phyloP scores from a whole-genome alignment of 2,888 invertebrate species.

The Macroteleia sp. region DNA sequence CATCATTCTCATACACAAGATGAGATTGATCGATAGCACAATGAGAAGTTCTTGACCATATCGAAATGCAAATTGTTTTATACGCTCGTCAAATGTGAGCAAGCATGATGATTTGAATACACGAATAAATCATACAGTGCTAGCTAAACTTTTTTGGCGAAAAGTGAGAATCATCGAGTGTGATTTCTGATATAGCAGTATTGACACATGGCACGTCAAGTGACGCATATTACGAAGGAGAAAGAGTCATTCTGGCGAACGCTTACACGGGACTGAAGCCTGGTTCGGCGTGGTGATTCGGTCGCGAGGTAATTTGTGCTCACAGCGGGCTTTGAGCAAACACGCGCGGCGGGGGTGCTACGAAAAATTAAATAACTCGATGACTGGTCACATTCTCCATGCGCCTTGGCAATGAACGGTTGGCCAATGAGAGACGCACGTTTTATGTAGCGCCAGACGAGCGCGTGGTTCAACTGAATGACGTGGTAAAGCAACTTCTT shows the following conservation, averaged over 20 bases:
- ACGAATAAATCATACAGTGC: slow-evolving; percentile 26
- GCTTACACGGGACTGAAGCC: slow-evolving; percentile 40
- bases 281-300: slow-evolving; percentile 82
- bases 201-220: slow-evolving; percentile 62
- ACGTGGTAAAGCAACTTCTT: slow-evolving; percentile 63
- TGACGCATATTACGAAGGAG: slow-evolving; percentile 49
- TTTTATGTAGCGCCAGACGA: slow-evolving; percentile 76
- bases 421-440: slow-evolving; percentile 74
- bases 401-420: slow-evolving; percentile 43
- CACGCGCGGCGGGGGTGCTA: slow-evolving; percentile 84
- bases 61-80: slow-evolving; percentile 42
- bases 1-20: too few relatives aligned
- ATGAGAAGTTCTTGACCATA: slow-evolving; percentile 10
- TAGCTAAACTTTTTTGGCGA: slow-evolving; percentile 23
- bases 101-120: slow-evolving; percentile 12
- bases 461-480: slow-evolving; percentile 62
- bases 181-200: slow-evolving; percentile 41
- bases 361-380: slow-evolving; percentile 86
- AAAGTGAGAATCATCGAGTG: slow-evolving; percentile 33
- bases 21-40: not conserved
- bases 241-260: slow-evolving; percentile 61
- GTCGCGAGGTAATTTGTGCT: slow-evolving; percentile 87
- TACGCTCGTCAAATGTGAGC: slow-evolving; percentile 5
- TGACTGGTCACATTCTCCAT: slow-evolving; percentile 86
- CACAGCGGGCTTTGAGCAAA: slow-evolving; percentile 87